Evolutionary conservation across 2,797 vertebrate species (phyloP).

Genomic region (Hipposideros larvatus): DNA sequence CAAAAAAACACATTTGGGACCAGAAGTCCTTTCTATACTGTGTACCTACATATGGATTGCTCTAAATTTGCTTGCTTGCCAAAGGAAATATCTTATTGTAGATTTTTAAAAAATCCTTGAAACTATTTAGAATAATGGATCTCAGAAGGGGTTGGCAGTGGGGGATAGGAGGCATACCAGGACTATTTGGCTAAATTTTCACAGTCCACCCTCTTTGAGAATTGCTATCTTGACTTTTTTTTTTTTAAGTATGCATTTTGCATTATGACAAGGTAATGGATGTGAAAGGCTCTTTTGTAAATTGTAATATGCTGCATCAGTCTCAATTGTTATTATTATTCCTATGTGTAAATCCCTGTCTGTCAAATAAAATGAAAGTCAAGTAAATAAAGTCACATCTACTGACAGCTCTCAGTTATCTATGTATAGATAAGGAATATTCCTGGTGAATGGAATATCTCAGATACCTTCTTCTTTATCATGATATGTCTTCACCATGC

Average conservation of each 20-base stretch:
- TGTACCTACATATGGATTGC: not conserved
- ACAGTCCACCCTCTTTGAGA: not conserved
- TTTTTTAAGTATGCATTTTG: not conserved
- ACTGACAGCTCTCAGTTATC: not conserved
- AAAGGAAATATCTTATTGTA: constrained; percentile 46
- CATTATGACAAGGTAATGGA: not conserved
- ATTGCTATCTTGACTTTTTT: not conserved
- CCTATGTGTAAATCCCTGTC: not conserved
- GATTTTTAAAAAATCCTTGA: not conserved
- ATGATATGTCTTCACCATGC: not conserved
- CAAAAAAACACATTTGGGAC: constrained; percentile 13
- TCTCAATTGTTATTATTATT: not conserved
- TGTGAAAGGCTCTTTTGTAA: not conserved
- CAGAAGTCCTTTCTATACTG: constrained; percentile 50
- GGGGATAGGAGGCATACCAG: not conserved
- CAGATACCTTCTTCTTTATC: not conserved
- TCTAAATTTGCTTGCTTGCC: constrained; percentile 53
- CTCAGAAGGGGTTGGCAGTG: not conserved
- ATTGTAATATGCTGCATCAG: not conserved
- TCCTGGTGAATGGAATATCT: not conserved
- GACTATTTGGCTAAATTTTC: not conserved
- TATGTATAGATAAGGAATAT: not conserved
- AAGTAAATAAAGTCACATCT: not conserved
- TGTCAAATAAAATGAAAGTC: not conserved
- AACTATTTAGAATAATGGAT: constrained; percentile 33